Percentiles rank a stretch among this genome's conserved stretches.
phyloP scores from a whole-genome alignment of 2,888 invertebrate genomes.

The Zhuqinia jingwanae region DNA sequence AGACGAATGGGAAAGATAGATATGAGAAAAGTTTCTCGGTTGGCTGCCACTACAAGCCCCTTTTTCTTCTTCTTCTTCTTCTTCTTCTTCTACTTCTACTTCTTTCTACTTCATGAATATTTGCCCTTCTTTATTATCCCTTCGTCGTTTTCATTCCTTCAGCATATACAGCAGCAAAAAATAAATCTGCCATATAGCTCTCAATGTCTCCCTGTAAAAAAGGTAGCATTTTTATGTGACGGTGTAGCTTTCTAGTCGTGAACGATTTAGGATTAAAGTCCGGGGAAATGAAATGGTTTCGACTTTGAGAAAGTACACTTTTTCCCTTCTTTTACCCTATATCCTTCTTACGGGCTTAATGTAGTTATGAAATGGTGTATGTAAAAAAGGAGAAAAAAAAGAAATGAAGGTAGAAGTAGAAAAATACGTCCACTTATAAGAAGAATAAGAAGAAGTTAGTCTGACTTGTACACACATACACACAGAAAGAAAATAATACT shows the following conservation, averaged over 20 bases:
- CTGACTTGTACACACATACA: not conserved
- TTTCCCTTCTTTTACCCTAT: not conserved
- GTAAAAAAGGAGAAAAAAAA: slow-evolving; percentile 7
- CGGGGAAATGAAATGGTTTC: slow-evolving; percentile 62
- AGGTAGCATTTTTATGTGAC: slow-evolving; percentile 62
- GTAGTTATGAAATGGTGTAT: slow-evolving; percentile 52
- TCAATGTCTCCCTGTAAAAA: slow-evolving; percentile 15
- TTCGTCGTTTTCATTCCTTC: slow-evolving; percentile 14
- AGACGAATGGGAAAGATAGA: slow-evolving; percentile 58
- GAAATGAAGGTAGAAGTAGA: not conserved
- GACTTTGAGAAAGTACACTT: slow-evolving; percentile 47
- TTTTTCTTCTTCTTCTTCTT: too few relatives aligned
- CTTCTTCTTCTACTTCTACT: too few relatives aligned
- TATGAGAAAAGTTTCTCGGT: slow-evolving; percentile 66
- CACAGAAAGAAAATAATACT: slow-evolving; percentile 1
- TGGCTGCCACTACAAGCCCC: slow-evolving; percentile 27
- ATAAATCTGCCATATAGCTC: not conserved
- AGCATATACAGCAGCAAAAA: not conserved
- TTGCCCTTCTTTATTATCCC: slow-evolving; percentile 57
- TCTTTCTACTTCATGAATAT: slow-evolving; percentile 58
- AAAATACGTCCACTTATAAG: too few relatives aligned
- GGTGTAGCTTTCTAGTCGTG: slow-evolving; percentile 61
- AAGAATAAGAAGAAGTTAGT: not conserved
- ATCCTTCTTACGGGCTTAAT: slow-evolving; percentile 3
- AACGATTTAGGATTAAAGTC: slow-evolving; percentile 69